Percentiles rank a stretch among this genome's conserved stretches.
phyloP scores from a whole-genome alignment of 1,140 invertebrate genomes.

The Oncopodura yosiiana region DNA sequence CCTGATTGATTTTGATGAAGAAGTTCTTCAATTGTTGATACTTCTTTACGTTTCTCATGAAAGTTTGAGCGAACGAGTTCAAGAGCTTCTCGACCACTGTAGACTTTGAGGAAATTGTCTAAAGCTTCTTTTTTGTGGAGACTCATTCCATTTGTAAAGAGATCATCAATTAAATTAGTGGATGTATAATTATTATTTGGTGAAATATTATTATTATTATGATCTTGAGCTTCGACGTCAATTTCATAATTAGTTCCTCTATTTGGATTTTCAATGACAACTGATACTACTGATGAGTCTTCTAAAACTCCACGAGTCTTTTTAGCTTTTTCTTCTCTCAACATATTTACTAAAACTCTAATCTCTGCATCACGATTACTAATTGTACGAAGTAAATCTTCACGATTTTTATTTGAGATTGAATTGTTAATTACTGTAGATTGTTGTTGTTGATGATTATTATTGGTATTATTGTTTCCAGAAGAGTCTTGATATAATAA shows the following conservation, averaged over 20 bases:
- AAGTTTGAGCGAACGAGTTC: constrained; percentile 3
- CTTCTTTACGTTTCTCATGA: background rate
- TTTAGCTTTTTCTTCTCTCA: constrained; percentile 21
- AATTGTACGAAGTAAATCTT: constrained; percentile 10
- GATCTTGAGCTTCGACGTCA: background rate
- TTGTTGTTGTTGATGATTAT: background rate
- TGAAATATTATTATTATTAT: background rate
- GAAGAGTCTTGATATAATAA: no score
- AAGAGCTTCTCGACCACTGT: background rate
- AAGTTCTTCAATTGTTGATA: constrained; percentile 15
- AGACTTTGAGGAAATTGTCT: constrained; percentile 16
- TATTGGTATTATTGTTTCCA: background rate
- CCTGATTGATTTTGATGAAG: constrained; percentile 1
- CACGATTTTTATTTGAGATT: background rate
- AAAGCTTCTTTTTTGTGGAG: constrained; percentile 13
- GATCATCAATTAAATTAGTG: background rate
- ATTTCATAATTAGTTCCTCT: background rate
- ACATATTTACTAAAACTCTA: constrained; percentile 17
- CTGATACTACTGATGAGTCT: background rate
- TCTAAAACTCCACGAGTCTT: background rate
- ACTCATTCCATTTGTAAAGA: background rate
- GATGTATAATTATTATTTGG: background rate
- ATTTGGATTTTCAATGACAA: background rate
- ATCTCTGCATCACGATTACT: constrained; percentile 15
- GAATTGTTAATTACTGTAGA: background rate